Percentiles rank a stretch among this genome's conserved stretches.
phyloP scores from a whole-genome alignment of 2,113 vertebrate species.

The Climacteris rufus region DNA sequence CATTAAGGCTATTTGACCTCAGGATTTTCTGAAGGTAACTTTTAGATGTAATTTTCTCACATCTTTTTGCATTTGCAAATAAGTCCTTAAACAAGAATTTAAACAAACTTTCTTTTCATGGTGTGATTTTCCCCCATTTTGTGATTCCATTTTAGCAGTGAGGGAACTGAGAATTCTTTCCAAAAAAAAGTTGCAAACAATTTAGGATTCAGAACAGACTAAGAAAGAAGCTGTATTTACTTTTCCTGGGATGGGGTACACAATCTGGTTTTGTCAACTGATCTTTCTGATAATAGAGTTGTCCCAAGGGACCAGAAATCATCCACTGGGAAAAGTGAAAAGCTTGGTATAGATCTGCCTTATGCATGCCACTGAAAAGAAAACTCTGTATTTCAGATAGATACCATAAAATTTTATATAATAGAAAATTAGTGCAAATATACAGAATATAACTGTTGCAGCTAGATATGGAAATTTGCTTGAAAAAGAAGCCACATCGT shows the following conservation, averaged over 20 bases:
- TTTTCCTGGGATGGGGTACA: background rate
- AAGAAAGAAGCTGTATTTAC: background rate
- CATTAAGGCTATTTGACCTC: slow-evolving; percentile 50
- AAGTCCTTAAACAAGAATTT: background rate
- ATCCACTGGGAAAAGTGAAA: background rate
- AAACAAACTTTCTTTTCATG: background rate
- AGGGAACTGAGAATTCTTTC: background rate
- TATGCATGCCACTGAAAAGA: background rate
- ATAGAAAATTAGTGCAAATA: background rate
- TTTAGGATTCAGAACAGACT: background rate
- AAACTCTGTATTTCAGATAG: background rate
- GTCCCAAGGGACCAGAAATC: background rate
- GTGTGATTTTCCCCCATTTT: background rate
- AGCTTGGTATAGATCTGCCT: background rate
- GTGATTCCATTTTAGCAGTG: background rate
- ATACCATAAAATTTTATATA: background rate
- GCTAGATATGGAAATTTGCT: background rate
- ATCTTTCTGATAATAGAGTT: background rate
- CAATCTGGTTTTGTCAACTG: background rate
- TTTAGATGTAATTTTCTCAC: background rate
- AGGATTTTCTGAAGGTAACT: slow-evolving; percentile 53
- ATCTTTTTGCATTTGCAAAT: background rate
- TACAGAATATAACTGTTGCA: background rate
- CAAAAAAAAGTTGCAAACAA: background rate
- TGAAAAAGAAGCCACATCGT: background rate